A percentile compares a stretch with the other conserved stretches of the same genome.
These are phyloP conservation scores for Platyrinchus mystaceus DNA, from an alignment of 2,797 vertebrate species.

Conservation along the genomic window DNA sequence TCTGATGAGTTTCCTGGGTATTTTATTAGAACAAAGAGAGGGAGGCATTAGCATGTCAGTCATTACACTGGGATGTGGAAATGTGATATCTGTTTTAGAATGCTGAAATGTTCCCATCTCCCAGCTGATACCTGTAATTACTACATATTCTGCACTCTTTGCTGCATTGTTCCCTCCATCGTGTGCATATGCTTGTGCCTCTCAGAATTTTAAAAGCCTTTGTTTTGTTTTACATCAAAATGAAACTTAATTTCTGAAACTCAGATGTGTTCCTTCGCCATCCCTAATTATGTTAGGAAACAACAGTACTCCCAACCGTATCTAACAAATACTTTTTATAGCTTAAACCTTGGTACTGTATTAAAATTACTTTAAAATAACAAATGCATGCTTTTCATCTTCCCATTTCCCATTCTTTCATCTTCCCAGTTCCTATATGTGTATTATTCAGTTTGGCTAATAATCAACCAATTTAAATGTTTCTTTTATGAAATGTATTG, in stretches of 20 bases:
- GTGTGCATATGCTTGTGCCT: not conserved
- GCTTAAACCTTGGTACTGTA: not conserved
- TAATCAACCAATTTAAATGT: not conserved
- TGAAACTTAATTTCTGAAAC: conserved; percentile 1
- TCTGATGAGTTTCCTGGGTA: not conserved
- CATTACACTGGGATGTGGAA: not conserved
- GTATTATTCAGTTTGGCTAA: not conserved
- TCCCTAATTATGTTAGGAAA: not conserved
- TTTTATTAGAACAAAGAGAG: not conserved
- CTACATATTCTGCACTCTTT: not conserved
- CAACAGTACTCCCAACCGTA: not conserved
- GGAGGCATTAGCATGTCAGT: not conserved
- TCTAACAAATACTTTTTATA: not conserved
- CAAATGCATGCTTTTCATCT: not conserved
- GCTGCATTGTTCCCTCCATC: not conserved
- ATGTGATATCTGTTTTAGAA: not conserved
- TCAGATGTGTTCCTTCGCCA: not conserved
- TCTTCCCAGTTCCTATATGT: not conserved
- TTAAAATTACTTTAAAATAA: not conserved
- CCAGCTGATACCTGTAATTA: conserved; percentile 3
- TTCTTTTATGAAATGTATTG: not conserved
- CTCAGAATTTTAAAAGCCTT: conserved; percentile 11
- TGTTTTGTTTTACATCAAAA: not conserved
- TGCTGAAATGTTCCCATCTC: not conserved
- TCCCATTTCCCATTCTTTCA: not conserved